Evolutionary conservation across 2,113 vertebrate genomes (phyloP).

Genomic region (Sprattus sprattus): DNA sequence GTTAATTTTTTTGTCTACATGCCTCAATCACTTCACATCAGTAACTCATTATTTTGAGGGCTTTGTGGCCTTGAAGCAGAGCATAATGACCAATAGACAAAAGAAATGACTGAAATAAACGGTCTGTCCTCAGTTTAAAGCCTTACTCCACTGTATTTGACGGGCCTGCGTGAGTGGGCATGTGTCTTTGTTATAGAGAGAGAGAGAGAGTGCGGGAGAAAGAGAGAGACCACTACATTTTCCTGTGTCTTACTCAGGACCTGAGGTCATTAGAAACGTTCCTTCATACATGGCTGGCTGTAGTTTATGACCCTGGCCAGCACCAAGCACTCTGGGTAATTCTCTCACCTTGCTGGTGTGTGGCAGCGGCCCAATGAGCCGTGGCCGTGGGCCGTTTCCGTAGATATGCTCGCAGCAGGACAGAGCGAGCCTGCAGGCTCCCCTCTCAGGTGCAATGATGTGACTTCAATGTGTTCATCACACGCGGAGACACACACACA

Average conservation of each 20-base stretch:
- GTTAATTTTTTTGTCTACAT: neutral
- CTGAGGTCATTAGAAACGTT: neutral
- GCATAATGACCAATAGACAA: neutral
- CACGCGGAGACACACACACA: constrained; percentile 36
- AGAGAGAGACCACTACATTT: too few species aligned
- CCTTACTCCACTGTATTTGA: too few species aligned
- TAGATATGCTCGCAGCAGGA: neutral
- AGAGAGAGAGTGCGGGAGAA: too few species aligned
- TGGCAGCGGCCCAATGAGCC: constrained; percentile 3
- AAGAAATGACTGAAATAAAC: neutral
- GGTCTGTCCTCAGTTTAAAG: neutral
- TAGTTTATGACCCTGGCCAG: constrained; percentile 25
- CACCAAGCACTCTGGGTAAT: constrained; percentile 36
- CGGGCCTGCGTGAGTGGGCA: too few species aligned
- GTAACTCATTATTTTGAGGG: neutral
- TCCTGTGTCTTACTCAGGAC: too few species aligned
- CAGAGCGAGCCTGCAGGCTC: neutral
- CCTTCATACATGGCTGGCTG: constrained; percentile 17
- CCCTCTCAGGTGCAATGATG: neutral
- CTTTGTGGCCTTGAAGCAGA: neutral
- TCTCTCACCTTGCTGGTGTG: constrained; percentile 39
- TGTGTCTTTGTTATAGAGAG: too few species aligned
- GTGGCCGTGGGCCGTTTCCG: constrained; percentile 32
- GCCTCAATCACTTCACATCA: neutral
- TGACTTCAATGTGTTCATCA: constrained; percentile 47